phyloP scores from a whole-genome alignment of 64 coral and sea anemone genomes.

The Astreopora myriophthalma region DNA sequence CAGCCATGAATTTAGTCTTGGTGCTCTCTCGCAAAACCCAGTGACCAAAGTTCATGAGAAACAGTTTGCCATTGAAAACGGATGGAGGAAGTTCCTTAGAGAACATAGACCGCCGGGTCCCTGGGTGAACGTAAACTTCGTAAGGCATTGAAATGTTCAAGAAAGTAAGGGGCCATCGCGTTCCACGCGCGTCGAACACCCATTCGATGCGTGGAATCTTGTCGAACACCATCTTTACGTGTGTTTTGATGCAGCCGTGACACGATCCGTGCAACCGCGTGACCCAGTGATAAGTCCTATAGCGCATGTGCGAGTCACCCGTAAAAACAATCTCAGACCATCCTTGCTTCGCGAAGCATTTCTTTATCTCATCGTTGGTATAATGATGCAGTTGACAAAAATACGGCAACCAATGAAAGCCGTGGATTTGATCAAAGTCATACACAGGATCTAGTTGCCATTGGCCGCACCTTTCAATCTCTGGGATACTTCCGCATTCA shows the following conservation, averaged over 20 bases:
- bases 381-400: constrained; percentile 95
- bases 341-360: constrained; percentile 89
- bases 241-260: constrained; percentile 90
- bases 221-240: constrained; percentile 95
- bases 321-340: constrained; percentile 95
- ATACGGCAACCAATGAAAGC: constrained; percentile 95
- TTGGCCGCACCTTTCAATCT: constrained; percentile 75
- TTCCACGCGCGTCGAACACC: constrained; percentile 98
- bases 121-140: constrained; percentile 87
- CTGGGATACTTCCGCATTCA: constrained; percentile 84
- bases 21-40: constrained; percentile 96
- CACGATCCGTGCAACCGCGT: constrained; percentile 89
- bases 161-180: constrained; percentile 94
- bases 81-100: constrained; percentile 81
- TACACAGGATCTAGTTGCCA: constrained; percentile 84
- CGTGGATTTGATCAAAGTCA: constrained; percentile 97
- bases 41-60: constrained; percentile 96
- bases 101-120: constrained; percentile 85
- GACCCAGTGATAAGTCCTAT: constrained; percentile 96
- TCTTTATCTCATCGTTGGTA: constrained; percentile 90
- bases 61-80: constrained; percentile 84
- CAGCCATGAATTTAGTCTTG: constrained; percentile 55
- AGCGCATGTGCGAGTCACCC: constrained; percentile 95
- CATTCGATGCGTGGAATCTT: constrained; percentile 98
- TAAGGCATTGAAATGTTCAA: constrained; percentile 78